These are phyloP conservation scores for Magallana ariakensis DNA, from an alignment of 1,140 invertebrate species.

Conservation along the genomic window DNA sequence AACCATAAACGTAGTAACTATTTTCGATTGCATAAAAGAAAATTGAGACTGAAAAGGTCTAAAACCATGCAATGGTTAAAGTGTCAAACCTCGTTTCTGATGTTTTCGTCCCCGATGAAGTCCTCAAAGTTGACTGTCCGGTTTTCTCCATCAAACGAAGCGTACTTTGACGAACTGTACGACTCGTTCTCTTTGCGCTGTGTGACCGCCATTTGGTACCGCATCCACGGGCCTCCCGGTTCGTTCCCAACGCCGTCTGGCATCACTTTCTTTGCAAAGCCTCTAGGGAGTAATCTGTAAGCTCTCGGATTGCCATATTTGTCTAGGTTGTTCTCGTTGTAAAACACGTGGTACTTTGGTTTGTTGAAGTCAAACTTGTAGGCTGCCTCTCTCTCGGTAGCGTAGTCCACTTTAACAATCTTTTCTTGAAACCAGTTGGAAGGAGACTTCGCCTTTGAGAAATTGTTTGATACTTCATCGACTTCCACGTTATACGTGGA, in stretches of 20 bases:
- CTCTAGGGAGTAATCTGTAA: conserved; percentile 54
- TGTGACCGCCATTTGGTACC: conserved; percentile 71
- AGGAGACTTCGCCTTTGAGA: conserved; percentile 13
- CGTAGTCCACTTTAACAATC: conserved; percentile 53
- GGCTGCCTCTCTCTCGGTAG: conserved; percentile 63
- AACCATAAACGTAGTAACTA: too few species aligned
- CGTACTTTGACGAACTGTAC: conserved; percentile 62
- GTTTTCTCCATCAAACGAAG: conserved; percentile 58
- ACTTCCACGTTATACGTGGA: conserved; percentile 62
- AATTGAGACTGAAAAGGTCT: too few species aligned
- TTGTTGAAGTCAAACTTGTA: conserved; percentile 65
- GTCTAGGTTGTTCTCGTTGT: conserved; percentile 62
- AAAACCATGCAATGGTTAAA: too few species aligned
- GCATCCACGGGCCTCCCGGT: conserved; percentile 66
- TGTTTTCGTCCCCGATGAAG: conserved; percentile 62
- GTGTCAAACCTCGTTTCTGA: conserved; percentile 55
- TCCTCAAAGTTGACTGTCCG: conserved; percentile 60
- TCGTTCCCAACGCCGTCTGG: conserved; percentile 65
- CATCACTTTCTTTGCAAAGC: conserved; percentile 64
- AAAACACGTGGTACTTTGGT: conserved; percentile 71
- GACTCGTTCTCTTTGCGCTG: conserved; percentile 66
- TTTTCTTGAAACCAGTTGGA: conserved; percentile 17
- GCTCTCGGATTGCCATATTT: conserved; percentile 60
- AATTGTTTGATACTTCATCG: conserved; percentile 47
- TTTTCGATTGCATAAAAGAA: too few species aligned